Evolutionary conservation across 37 sponge, comb jelly and placozoan species (phyloP), one percentile per base, ranked within the genome.

Genomic region (Aplysina aerophoba): DNA sequence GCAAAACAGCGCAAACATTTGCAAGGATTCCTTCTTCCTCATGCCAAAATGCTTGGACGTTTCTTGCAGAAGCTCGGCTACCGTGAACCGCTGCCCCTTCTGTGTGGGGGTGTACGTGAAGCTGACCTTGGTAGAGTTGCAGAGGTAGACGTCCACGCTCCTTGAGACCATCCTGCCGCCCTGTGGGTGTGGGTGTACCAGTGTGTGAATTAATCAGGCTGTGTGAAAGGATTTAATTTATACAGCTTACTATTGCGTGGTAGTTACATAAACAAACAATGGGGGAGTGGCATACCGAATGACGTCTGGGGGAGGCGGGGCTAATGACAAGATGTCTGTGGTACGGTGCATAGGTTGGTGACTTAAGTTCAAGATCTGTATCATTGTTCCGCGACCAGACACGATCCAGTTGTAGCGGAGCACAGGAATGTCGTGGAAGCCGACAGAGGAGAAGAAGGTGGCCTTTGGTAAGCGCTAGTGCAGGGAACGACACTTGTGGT

Each of bases 371-470:
- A 44, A 44, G 50, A 44, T 44, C 50, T 44, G 6, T 44, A 3
- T 44, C 50, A 8, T 3, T 11, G 50, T 44, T 44, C 50, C 8
- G 3, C 63, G n/a, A 62, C 4, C 25, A 62, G 63, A 62, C n/a
- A 25, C 63, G 12, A 14, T 13, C 4, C 5, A 62, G 27, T 22
- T 62, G 25, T 4, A 17, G 34, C 2, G 28, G 28, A n/a, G 33
- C 34, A 35, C 35, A 27, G 38, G 78, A 40, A 75, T 75, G 78
- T 75, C 78, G 11, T 75, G 78, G 78, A 75, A 19, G 20, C n/a
- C 25, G 33, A 75, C 78, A 24, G 37, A 31, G 21, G 54, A 75
- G n/a, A 44, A 75, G 25, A 75, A 50, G 25, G 13, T 75, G 16
- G 78, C 53, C 37, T 53, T 75, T 75, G 78, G 78, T 75, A 21